Base-by-base conservation (phyloP, 2,888 invertebrate species). In the Polietes domitor region DNA sequence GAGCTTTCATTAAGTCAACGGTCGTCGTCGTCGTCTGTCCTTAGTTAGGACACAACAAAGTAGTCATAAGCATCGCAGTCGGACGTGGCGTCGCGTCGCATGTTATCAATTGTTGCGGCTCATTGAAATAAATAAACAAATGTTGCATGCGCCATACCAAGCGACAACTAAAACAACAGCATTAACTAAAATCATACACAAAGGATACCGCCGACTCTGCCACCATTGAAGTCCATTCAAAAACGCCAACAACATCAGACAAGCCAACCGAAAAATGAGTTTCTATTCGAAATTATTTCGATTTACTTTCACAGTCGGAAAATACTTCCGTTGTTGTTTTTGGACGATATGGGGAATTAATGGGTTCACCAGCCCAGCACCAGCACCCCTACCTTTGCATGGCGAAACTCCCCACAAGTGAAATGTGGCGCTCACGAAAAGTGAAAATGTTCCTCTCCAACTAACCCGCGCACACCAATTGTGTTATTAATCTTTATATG, bases 81-180 rank as follows among this genome's bases (percentile, higher is more conserved):
- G n/a, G n/a, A n/a, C n/a, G n/a, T n/a, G n/a, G n/a, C 21, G 53
- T n/a, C 43, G 74, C 26, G 58, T 58, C 68, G 61, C 74, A 70
- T 73, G 70, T 80, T 83, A 80, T 77, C 83, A 80, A 77, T 73
- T 79, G 71, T 85, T 85, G 77, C 58, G 74, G 76, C 83, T 82
- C 85, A 85, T 85, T 85, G 85, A 85, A 82, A 77, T 80, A 85
- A 80, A 85, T 83, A 85, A 85, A 86, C 80, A 81, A 86, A 83
- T 83, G 77, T 72, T 83, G 83, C 83, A 80, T 77, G 80, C 61
- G 61, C 68, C 68, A 68, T 37, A 17, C 17, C 75, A 75, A 75
- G 19, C 15, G 19, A 65, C 28, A 37, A 37, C 32, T 26, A 61
- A n/a, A n/a, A n/a, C n/a, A n/a, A n/a, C n/a, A n/a, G n/a, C n/a